These are phyloP conservation scores for Diachasma alloeum DNA, from an alignment of 1,140 invertebrate genomes.

Conservation along the genomic window DNA sequence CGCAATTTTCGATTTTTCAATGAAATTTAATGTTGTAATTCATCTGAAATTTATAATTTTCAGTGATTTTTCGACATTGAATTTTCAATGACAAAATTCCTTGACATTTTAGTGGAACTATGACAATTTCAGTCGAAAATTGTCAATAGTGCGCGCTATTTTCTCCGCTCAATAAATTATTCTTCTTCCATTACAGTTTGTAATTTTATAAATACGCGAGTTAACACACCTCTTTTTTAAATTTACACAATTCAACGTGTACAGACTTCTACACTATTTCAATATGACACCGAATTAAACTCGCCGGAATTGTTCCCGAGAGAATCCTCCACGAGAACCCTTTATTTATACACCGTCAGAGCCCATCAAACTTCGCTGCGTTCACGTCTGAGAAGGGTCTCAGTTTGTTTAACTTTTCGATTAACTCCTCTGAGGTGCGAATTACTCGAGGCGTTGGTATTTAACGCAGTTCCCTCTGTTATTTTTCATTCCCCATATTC, in stretches of 20 bases:
- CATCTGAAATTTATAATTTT: no score
- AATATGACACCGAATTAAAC: neutral
- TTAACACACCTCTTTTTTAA: no score
- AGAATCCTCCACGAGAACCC: neutral
- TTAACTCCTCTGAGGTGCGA: conserved; percentile 25
- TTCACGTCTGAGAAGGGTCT: conserved; percentile 6
- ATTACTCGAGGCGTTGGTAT: conserved; percentile 26
- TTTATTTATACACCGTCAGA: conserved; percentile 19
- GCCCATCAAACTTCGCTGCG: conserved; percentile 29
- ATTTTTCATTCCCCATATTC: conserved; percentile 9
- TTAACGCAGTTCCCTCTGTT: conserved; percentile 26
- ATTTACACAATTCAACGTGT: neutral
- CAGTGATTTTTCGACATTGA: no score
- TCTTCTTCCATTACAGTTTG: no score
- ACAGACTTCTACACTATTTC: neutral
- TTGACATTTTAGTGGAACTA: no score
- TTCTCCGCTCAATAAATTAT: no score
- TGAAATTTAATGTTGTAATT: no score
- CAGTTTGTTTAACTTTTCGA: conserved; percentile 35
- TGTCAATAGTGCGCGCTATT: no score
- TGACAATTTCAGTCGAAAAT: no score
- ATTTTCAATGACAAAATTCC: no score
- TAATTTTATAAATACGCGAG: no score
- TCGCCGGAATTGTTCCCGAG: neutral
- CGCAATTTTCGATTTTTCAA: no score